A percentile compares a stretch with the other conserved stretches of the same genome.
Evolutionary conservation across 2,888 invertebrate species (phyloP).

Genomic region (Cerastoderma edule): DNA sequence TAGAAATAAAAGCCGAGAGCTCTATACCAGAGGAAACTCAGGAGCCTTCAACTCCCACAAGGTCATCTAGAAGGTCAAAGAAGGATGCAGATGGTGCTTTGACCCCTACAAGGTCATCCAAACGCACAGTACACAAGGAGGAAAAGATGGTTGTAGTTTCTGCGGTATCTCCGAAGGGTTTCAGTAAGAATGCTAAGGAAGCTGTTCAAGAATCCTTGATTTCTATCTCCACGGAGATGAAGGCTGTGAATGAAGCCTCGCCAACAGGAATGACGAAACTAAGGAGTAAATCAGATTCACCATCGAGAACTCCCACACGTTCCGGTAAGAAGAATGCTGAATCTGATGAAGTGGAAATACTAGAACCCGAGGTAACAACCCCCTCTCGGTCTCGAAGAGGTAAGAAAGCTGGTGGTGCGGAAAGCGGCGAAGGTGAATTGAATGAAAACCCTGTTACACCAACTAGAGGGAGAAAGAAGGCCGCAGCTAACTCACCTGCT

Average conservation of each 20-base stretch:
- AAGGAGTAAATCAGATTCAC: constrained; percentile 30
- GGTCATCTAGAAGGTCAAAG: constrained; percentile 23
- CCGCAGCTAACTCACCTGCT: constrained; percentile 1
- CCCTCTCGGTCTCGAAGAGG: constrained; percentile 9
- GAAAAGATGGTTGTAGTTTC: constrained; percentile 31
- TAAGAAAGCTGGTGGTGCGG: background rate
- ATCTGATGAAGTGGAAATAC: background rate
- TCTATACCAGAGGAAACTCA: no score
- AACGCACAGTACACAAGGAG: constrained; percentile 6
- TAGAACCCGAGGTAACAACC: background rate
- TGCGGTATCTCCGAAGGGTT: constrained; percentile 39
- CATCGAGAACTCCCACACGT: constrained; percentile 36
- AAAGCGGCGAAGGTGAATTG: constrained; percentile 12
- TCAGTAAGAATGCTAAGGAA: constrained; percentile 38
- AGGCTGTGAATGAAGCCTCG: constrained; percentile 29
- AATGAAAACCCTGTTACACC: constrained; percentile 25
- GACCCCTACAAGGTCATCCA: constrained; percentile 35
- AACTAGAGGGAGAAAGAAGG: constrained; percentile 30
- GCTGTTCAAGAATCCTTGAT: constrained; percentile 51
- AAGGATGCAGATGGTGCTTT: constrained; percentile 5
- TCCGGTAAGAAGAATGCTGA: constrained; percentile 20
- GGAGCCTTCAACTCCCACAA: constrained; percentile 22
- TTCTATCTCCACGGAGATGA: constrained; percentile 35
- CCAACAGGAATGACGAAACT: constrained; percentile 39
- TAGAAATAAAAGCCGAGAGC: constrained; percentile 26